phyloP scores from a whole-genome alignment of 2,797 vertebrate species.

The Chanos chanos region DNA sequence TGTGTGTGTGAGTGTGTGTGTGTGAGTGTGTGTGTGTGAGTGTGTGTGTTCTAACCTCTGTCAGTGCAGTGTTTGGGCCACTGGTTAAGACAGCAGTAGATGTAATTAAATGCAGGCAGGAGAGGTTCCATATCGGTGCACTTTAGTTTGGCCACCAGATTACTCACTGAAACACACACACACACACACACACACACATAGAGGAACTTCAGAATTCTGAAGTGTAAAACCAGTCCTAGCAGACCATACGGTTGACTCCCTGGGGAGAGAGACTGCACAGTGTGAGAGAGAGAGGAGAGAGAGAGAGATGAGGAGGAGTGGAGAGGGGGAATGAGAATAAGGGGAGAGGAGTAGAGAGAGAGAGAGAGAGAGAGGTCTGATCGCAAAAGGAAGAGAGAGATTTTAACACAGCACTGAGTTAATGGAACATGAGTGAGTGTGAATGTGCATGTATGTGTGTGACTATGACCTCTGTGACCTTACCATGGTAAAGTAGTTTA shows the following conservation, averaged over 20 bases:
- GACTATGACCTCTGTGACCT: slow-evolving; percentile 40
- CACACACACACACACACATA: slow-evolving; percentile 6
- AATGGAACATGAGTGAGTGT: background rate
- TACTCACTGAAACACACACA: slow-evolving; percentile 75
- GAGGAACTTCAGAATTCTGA: background rate
- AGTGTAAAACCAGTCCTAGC: background rate
- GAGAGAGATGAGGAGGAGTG: background rate
- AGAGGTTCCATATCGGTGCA: slow-evolving; percentile 69
- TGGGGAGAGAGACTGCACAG: background rate
- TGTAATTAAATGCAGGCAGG: slow-evolving; percentile 84
- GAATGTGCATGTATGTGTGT: background rate
- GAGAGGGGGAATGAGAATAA: background rate
- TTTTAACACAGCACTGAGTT: too few species aligned
- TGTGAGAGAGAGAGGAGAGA: background rate
- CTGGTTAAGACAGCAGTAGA: slow-evolving; percentile 78
- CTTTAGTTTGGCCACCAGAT: slow-evolving; percentile 78
- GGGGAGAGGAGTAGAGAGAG: too few species aligned
- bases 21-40: slow-evolving; percentile 7
- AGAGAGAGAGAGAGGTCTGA: too few species aligned
- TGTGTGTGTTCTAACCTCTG: slow-evolving; percentile 61
- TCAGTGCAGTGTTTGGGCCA: slow-evolving; percentile 59
- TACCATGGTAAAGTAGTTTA: slow-evolving; percentile 90
- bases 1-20: too few species aligned
- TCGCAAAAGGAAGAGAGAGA: background rate
- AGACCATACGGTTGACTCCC: background rate